Evolutionary conservation across 1,140 invertebrate genomes (phyloP).

Genomic region (Heliconius himera): DNA sequence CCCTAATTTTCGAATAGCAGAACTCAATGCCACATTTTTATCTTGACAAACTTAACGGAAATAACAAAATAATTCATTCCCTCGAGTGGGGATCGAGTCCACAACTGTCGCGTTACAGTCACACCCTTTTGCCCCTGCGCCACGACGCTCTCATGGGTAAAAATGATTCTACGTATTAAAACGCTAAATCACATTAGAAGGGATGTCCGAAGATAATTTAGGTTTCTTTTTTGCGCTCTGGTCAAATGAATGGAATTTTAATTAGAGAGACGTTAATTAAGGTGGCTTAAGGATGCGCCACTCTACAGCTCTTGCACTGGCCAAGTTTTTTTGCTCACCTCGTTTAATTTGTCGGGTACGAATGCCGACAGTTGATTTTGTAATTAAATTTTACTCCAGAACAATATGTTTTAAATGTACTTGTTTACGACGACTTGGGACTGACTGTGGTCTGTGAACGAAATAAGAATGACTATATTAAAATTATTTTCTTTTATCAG

Average conservation of each 20-base stretch:
- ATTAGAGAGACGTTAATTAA: slow-evolving; percentile 73
- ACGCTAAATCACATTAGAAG: slow-evolving; percentile 31
- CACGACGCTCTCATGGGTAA: not conserved
- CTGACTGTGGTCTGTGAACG: too few species aligned
- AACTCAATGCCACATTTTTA: too few species aligned
- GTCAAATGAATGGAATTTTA: slow-evolving; percentile 73
- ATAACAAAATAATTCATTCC: too few species aligned
- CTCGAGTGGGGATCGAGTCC: too few species aligned
- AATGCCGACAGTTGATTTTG: slow-evolving; percentile 40
- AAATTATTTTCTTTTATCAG: too few species aligned
- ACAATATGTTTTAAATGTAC: not conserved
- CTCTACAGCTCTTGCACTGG: slow-evolving; percentile 45
- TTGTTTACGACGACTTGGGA: too few species aligned
- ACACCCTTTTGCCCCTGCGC: too few species aligned
- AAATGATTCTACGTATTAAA: not conserved
- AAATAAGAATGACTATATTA: too few species aligned
- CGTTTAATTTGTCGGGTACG: slow-evolving; percentile 47
- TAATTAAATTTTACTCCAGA: slow-evolving; percentile 39
- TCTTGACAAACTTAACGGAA: too few species aligned
- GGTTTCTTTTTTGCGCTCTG: slow-evolving; percentile 53
- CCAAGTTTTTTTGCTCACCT: slow-evolving; percentile 42
- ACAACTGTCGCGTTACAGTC: too few species aligned
- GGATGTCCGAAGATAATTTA: slow-evolving; percentile 35
- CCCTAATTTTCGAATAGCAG: too few species aligned
- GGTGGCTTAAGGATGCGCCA: slow-evolving; percentile 57